A percentile compares a stretch with the other conserved stretches of the same genome.
Conservation (phyloP, 30 jellyfish, hydroid and myxozoan genomes). For the Chrysaora quinquecirrha region DNA sequence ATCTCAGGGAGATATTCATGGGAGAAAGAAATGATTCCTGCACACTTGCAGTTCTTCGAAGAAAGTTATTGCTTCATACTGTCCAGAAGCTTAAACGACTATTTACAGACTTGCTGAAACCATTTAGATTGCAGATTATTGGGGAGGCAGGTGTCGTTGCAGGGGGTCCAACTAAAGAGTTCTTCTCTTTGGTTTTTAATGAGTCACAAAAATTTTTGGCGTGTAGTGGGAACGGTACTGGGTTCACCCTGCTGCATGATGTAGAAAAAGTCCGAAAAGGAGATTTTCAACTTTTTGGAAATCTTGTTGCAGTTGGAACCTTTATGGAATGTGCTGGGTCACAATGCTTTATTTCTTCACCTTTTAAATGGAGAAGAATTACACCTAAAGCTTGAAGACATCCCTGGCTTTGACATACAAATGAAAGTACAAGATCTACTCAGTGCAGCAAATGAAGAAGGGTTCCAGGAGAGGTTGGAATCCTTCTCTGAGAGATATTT, state of each 20-base stretch:
- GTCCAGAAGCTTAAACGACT: background rate
- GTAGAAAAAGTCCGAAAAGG: constrained; percentile 3
- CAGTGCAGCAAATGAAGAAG: background rate
- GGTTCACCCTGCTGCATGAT: constrained; percentile 15
- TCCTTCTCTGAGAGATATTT: constrained; percentile 1
- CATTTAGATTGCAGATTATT: background rate
- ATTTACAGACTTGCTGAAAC: constrained; percentile 1
- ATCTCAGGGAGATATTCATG: background rate
- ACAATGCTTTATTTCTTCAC: constrained; percentile 2
- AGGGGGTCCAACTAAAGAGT: constrained; percentile 24
- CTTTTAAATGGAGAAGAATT: background rate
- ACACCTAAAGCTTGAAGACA: constrained; percentile 10
- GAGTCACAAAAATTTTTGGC: background rate
- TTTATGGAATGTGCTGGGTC: constrained; percentile 13
- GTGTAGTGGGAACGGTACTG: background rate
- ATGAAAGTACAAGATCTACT: constrained; percentile 5
- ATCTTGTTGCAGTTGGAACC: background rate
- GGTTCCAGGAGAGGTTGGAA: constrained; percentile 4
- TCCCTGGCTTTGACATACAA: background rate
- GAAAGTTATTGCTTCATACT: constrained; percentile 9
- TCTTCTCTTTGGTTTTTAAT: constrained; percentile 10
- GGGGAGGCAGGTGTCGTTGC: constrained; percentile 16
- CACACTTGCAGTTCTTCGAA: background rate
- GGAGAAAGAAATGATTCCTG: background rate
- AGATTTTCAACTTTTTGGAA: constrained; percentile 13